These are phyloP conservation scores for Merops nubicus DNA, from an alignment of 2,113 vertebrate genomes.

Conservation along the genomic window DNA sequence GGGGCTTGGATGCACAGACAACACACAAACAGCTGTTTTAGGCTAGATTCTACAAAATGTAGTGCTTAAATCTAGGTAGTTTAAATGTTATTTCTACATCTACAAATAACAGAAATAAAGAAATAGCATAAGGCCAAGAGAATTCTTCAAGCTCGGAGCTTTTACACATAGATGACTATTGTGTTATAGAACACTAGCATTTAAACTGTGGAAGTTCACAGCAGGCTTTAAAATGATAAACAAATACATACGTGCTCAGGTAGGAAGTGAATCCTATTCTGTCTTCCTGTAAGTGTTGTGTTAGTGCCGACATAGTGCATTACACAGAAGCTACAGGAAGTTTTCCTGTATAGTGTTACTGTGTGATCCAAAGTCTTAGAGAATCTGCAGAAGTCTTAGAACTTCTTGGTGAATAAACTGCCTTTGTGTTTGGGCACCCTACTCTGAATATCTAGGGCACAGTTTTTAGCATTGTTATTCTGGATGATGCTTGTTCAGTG, in stretches of 20 bases:
- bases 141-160: background rate
- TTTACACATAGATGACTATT: background rate
- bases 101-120: background rate
- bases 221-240: background rate
- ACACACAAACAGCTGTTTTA: background rate
- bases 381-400: background rate
- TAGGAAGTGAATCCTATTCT: background rate
- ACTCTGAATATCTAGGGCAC: background rate
- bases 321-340: background rate
- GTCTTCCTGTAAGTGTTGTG: background rate
- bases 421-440: background rate
- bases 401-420: background rate
- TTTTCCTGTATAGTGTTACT: background rate
- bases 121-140: background rate
- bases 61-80: background rate
- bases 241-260: background rate
- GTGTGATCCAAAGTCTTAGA: background rate
- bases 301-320: background rate
- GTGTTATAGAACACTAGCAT: background rate
- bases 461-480: background rate
- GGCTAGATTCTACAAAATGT: background rate
- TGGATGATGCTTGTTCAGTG: background rate
- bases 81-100: background rate
- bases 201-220: background rate
- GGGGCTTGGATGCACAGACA: accelerated